Evolutionary conservation across 2,888 invertebrate species (phyloP), one percentile per base, ranked within the genome.

Genomic region (Dynastes hyllus): DNA sequence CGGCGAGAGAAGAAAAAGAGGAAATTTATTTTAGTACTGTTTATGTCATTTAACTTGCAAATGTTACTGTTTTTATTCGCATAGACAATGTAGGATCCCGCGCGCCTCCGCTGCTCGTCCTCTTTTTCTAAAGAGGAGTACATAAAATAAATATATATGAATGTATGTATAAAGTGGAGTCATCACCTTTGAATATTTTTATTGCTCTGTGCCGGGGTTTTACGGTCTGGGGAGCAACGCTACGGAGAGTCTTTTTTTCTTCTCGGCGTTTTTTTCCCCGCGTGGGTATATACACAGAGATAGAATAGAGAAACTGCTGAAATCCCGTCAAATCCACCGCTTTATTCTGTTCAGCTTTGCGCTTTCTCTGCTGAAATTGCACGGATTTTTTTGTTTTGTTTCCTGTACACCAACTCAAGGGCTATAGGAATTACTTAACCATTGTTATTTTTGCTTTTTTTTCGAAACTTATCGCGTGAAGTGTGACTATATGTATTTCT

Each of bases 31-130:
- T 80, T 78, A 77, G 80, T 77, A 67, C 55, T 75, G 85, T 88
- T 89, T 89, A 89, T 88, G 87, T 86, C 89, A 89, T 89, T 89
- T 89, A 89, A 89, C 89, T 89, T 89, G 89, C 89, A 89, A 89
- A 89, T 89, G 88, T 88, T 88, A 88, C 87, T 88, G 88, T 86
- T 88, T 87, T 88, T 80, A 80, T 80, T 78, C 78, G 58, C 76
- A 40, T 45, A 63, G 37, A 61, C 58, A 58, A 73, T 73, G 58
- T 73, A 58, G 40, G 16, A 55, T 37, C 11, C 11, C 9, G 55
- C 55, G 9, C 22, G n/a, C 58, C 51, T 58, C 58, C 13, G 40
- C 22, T 55, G 11, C 16, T n/a, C 73, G 73, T 61, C 61, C 27
- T 69, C 69, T 51, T 51, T 50, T 69, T 69, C 50, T 50, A 27